Base-by-base conservation (phyloP, 2,797 vertebrate species). In the Tinamus major region DNA sequence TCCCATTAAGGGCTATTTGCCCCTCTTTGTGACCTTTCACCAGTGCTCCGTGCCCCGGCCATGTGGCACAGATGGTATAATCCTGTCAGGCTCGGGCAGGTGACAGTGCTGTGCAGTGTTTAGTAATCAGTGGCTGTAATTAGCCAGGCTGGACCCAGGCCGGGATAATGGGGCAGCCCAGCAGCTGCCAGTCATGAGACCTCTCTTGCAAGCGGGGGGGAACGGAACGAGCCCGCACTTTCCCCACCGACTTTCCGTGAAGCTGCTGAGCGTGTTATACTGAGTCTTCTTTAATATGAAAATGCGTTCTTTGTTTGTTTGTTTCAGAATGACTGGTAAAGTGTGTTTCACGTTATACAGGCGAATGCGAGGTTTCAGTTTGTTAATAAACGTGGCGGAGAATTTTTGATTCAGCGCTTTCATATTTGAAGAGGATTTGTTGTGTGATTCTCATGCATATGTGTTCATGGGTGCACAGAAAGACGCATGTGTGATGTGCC, bases 71-170 rank as follows among this genome's bases (percentile, higher is more conserved):
- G 98, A 99, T 99, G 98, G 98, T 98, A 98, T 97, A 96, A 98
- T 98, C 98, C 98, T 98, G 98, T 98, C 98, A 98, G 97, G 95
- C 96, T 93, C 95, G 97, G 97, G 98, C 98, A 98, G 98, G 98
- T 98, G 98, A 98, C 95, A 96, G 97, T 93, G 94, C 95, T 89
- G 96, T 97, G 97, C 95, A 96, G 97, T 98, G 97, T 98, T 98
- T 97, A 98, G 97, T 98, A 98, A 98, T 98, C 98, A 98, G 97
- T 96, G 98, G 97, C 98, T 98, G 97, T 98, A 98, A 99, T 99
- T 99, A 98, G 98, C 97, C 96, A 92, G 98, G 96, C 98, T 98
- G 98, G 96, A 97, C 97, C 53, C 94, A 97, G 97, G 97, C 98
- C 98, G 97, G 97, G 97, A 97, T 98, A 98, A 98, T 98, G 97